These are phyloP conservation scores for Cyprinodon brontotheroides DNA, from an alignment of 2,113 vertebrate species.

Conservation along the genomic window DNA sequence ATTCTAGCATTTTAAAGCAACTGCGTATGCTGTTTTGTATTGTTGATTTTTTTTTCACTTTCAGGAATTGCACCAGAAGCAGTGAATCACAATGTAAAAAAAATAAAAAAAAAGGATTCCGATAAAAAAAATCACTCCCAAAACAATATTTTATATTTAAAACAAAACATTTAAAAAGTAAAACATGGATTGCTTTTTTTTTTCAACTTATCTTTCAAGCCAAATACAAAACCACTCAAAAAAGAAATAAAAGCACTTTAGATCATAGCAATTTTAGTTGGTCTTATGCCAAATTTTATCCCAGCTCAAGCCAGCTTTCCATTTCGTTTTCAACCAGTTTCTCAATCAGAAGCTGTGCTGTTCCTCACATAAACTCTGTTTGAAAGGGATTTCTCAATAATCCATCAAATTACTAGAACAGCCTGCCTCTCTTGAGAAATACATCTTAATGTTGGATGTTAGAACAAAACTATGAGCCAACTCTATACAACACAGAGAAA, in stretches of 20 bases:
- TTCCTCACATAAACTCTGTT: background rate
- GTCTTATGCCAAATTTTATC: background rate
- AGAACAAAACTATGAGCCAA: constrained; percentile 20
- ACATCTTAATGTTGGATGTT: background rate
- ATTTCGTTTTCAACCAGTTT: constrained; percentile 2
- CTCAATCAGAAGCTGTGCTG: constrained; percentile 1
- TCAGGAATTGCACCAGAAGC: background rate
- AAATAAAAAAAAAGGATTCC: too few relatives aligned
- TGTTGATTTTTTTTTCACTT: background rate
- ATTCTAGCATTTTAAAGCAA: too few relatives aligned
- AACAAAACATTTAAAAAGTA: background rate
- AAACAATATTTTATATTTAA: background rate
- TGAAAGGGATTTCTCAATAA: constrained; percentile 6
- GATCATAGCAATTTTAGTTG: background rate
- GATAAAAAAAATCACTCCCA: too few relatives aligned
- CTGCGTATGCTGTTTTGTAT: too few relatives aligned
- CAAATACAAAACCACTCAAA: background rate
- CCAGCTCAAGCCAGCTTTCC: constrained; percentile 15
- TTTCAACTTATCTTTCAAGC: background rate
- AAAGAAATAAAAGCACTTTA: background rate
- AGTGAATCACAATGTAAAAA: background rate
- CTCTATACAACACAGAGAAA: constrained; percentile 26
- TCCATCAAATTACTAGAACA: constrained; percentile 9
- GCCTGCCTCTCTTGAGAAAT: constrained; percentile 8
- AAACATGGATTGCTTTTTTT: background rate